These are phyloP conservation scores for Diplodus puntazzo DNA, from an alignment of 2,797 vertebrate genomes.

Conservation along the genomic window DNA sequence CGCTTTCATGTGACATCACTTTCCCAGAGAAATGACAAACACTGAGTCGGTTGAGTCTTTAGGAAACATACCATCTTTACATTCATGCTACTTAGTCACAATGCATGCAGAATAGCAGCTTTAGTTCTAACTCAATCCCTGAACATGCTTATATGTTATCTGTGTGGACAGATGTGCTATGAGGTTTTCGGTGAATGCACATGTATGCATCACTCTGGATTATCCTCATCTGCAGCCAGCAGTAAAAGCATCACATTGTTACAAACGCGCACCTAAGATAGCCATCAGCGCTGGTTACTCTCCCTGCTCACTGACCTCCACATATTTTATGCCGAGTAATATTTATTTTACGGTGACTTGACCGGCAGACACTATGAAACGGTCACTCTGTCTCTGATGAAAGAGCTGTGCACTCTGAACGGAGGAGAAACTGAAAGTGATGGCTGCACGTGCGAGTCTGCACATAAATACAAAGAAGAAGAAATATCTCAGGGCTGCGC, in stretches of 20 bases:
- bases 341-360: conserved; percentile 29
- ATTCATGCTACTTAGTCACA: conserved; percentile 38
- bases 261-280: conserved; percentile 51
- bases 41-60: conserved; percentile 13
- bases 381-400: conserved; percentile 12
- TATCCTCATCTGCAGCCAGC: conserved; percentile 69
- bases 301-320: conserved; percentile 57
- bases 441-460: conserved; percentile 37
- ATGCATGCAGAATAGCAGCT: conserved; percentile 30
- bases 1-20: conserved; percentile 40
- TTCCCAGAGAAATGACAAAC: neutral
- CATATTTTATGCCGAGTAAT: conserved; percentile 34
- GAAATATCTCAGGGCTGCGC: conserved; percentile 75
- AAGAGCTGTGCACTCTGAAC: conserved; percentile 28
- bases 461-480: conserved; percentile 67
- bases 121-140: conserved; percentile 39
- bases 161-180: conserved; percentile 64
- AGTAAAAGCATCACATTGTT: conserved; percentile 66
- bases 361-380: conserved; percentile 25
- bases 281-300: conserved; percentile 60
- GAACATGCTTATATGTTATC: conserved; percentile 41
- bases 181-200: conserved; percentile 58
- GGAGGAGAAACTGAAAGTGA: conserved; percentile 39
- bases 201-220: conserved; percentile 67
- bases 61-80: conserved; percentile 4